A percentile compares a stretch with the other conserved stretches of the same genome.
Evolutionary conservation across 2,888 invertebrate species (phyloP).

Genomic region (Cerceris rybyensis): DNA sequence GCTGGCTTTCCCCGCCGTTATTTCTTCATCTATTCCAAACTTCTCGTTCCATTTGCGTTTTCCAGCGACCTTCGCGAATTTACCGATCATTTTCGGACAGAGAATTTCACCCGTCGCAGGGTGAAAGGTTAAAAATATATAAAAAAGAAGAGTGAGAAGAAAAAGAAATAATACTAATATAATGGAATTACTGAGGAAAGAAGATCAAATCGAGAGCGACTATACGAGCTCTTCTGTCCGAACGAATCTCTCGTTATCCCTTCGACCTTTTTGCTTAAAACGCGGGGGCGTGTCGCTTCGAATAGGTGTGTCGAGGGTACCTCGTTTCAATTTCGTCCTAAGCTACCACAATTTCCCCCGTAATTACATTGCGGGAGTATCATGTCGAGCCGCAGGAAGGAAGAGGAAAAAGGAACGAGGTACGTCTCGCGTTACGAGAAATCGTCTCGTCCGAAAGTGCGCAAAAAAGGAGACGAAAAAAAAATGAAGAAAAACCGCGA

Average conservation of each 20-base stretch:
- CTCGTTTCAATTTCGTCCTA: conserved; percentile 16
- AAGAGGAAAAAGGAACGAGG: conserved; percentile 3
- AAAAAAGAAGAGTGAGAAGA: conserved; percentile 51
- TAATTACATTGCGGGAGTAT: conserved; percentile 1
- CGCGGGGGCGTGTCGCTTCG: conserved; percentile 32
- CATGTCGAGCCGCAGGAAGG: neutral
- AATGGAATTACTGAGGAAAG: too few relatives aligned
- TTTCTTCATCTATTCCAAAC: neutral
- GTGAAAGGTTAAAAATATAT: conserved; percentile 64
- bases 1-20: too few relatives aligned
- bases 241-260: conserved; percentile 30
- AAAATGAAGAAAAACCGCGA: neutral
- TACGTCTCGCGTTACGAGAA: neutral
- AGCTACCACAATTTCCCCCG: conserved; percentile 9
- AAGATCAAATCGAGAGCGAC: too few relatives aligned
- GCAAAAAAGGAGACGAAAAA: neutral
- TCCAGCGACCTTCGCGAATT: neutral
- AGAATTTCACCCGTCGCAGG: neutral
- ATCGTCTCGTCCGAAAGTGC: too few relatives aligned
- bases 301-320: conserved; percentile 13
- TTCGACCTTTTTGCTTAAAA: conserved; percentile 33
- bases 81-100: neutral
- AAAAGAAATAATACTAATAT: conserved; percentile 4
- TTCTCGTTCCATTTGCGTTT: neutral
- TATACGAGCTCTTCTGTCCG: conserved; percentile 25